These are phyloP conservation scores for Pangasius djambal DNA, from an alignment of 2,797 vertebrate species.

Conservation along the genomic window DNA sequence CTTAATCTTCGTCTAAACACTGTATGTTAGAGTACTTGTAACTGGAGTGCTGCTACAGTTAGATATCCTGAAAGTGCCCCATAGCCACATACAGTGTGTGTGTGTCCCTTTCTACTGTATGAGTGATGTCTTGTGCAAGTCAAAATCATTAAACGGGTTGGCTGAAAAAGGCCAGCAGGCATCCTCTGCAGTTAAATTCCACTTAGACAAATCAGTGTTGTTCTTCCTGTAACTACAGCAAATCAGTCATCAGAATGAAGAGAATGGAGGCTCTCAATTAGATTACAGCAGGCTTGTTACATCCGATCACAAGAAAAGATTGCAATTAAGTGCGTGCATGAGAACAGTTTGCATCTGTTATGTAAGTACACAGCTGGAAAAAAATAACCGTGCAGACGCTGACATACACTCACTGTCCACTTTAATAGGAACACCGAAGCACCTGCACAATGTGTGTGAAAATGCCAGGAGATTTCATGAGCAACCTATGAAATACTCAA, in stretches of 20 bases:
- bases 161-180: background rate
- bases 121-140: background rate
- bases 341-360: background rate
- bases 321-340: background rate
- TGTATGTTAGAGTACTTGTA: background rate
- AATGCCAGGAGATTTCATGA: too few species aligned
- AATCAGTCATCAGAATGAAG: background rate
- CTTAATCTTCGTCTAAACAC: background rate
- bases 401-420: too few species aligned
- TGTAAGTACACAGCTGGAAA: background rate
- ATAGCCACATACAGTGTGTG: background rate
- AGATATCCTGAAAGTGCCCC: background rate
- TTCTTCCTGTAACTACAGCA: background rate
- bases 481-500: too few species aligned
- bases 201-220: conserved; percentile 14
- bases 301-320: conserved; percentile 5
- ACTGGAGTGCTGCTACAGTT: background rate
- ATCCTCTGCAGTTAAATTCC: conserved; percentile 13
- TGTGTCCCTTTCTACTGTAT: background rate
- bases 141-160: background rate
- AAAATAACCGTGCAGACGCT: background rate
- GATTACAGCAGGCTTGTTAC: conserved; percentile 1
- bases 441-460: too few species aligned
- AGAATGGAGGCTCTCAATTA: background rate
- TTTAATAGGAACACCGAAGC: too few species aligned